A percentile compares a stretch with the other conserved stretches of the same genome.
Evolutionary conservation across 1,140 invertebrate genomes (phyloP).

Genomic region (Penaeus vannamei): DNA sequence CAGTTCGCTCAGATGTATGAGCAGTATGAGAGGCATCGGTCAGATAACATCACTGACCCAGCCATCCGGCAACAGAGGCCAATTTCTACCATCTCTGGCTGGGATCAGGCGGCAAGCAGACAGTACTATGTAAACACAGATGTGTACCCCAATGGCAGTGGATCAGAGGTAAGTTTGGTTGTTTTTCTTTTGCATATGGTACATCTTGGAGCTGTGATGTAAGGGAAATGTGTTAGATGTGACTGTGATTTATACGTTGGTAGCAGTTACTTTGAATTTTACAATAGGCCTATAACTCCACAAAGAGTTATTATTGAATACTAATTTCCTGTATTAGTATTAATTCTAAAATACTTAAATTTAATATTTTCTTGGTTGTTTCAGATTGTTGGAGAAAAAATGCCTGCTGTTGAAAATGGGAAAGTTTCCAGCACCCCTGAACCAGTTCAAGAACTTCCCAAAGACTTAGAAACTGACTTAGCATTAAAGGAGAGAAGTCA

Average conservation of each 20-base stretch:
- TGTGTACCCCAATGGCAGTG: slow-evolving; percentile 58
- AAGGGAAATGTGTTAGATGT: neutral
- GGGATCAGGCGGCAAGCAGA: slow-evolving; percentile 79
- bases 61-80: slow-evolving; percentile 91
- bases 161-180: neutral
- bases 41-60: slow-evolving; percentile 95
- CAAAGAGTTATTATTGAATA: too few relatives aligned
- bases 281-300: neutral
- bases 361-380: slow-evolving; percentile 2
- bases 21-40: slow-evolving; percentile 93
- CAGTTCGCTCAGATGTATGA: slow-evolving; percentile 98
- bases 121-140: slow-evolving; percentile 66
- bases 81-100: slow-evolving; percentile 96
- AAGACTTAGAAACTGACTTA: neutral
- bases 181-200: neutral
- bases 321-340: neutral
- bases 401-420: slow-evolving; percentile 52
- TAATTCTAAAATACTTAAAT: neutral
- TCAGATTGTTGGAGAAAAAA: slow-evolving; percentile 59
- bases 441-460: slow-evolving; percentile 24
- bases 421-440: slow-evolving; percentile 41
- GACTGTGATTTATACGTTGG: neutral
- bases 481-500: neutral
- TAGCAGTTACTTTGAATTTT: neutral
- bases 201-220: neutral